Conservation (phyloP, 2,113 vertebrate genomes). For the Chauna torquata region DNA sequence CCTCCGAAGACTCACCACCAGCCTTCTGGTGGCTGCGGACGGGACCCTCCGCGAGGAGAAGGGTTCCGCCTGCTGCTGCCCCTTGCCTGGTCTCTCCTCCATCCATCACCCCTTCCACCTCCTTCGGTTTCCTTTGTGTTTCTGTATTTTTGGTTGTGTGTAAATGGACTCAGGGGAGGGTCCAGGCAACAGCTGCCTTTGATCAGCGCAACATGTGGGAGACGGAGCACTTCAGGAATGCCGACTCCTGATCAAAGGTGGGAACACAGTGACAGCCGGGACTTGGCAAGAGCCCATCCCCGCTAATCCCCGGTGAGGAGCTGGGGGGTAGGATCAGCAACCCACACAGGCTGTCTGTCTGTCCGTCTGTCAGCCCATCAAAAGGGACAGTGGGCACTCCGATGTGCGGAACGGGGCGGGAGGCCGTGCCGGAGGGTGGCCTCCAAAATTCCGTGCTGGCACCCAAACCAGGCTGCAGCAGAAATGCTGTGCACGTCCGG, state of each 20-base stretch:
- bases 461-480: background rate
- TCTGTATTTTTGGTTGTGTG: background rate
- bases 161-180: constrained; percentile 61
- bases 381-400: fast-evolving
- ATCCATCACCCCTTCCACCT: background rate
- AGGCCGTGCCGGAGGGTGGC: background rate
- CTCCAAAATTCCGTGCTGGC: background rate
- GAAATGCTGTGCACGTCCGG: background rate
- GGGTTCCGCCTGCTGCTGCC: background rate
- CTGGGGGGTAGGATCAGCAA: background rate
- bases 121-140: constrained; percentile 12
- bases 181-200: constrained; percentile 80
- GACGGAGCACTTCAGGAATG: constrained; percentile 73
- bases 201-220: constrained; percentile 80
- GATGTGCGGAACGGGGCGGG: background rate
- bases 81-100: background rate
- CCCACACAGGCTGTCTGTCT: background rate
- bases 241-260: constrained; percentile 81
- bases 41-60: background rate
- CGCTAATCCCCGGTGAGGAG: background rate
- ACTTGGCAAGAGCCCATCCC: constrained; percentile 62
- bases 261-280: constrained; percentile 72
- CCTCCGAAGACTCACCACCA: fast-evolving
- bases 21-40: background rate
- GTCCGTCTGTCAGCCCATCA: fast-evolving